A percentile compares a stretch with the other conserved stretches of the same genome.
Conservation (phyloP, 2,888 invertebrate genomes). For the Pseudoips prasinana region DNA sequence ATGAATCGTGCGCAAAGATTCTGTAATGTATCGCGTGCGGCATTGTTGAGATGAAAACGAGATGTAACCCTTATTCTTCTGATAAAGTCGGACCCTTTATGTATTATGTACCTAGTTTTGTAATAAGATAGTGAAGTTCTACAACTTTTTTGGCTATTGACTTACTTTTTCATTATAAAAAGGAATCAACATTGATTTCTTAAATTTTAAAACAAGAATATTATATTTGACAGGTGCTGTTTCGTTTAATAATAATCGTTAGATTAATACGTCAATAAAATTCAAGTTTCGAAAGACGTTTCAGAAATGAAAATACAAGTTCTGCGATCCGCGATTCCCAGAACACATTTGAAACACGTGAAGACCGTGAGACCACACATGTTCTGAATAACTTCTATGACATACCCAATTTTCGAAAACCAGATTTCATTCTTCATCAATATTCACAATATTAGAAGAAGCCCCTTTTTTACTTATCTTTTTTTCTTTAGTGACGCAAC, state of each 20-base stretch:
- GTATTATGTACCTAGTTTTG: conserved; percentile 17
- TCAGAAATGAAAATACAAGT: conserved; percentile 47
- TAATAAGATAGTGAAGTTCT: no score
- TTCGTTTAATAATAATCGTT: neutral
- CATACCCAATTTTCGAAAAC: conserved; percentile 66
- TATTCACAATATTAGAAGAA: conserved; percentile 80
- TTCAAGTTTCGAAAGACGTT: conserved; percentile 24
- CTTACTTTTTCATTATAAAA: no score
- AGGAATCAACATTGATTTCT: no score
- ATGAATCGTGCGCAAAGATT: conserved; percentile 75
- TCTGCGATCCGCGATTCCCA: conserved; percentile 46
- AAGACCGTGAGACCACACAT: conserved; percentile 76
- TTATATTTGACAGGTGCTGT: neutral
- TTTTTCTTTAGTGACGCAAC: conserved; percentile 57
- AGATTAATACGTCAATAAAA: conserved; percentile 5
- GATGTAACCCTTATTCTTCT: conserved; percentile 55
- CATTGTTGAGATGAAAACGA: conserved; percentile 63
- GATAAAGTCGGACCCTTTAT: conserved; percentile 37
- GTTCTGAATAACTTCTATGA: conserved; percentile 51
- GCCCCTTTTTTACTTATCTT: conserved; percentile 70
- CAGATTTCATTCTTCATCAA: conserved; percentile 80
- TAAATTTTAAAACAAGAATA: no score
- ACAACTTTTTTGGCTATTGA: no score
- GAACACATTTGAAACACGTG: conserved; percentile 57
- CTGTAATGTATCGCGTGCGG: conserved; percentile 70